Base-by-base conservation (phyloP, 2,797 vertebrate species). In the Xiphorhynchus erythropygius region DNA sequence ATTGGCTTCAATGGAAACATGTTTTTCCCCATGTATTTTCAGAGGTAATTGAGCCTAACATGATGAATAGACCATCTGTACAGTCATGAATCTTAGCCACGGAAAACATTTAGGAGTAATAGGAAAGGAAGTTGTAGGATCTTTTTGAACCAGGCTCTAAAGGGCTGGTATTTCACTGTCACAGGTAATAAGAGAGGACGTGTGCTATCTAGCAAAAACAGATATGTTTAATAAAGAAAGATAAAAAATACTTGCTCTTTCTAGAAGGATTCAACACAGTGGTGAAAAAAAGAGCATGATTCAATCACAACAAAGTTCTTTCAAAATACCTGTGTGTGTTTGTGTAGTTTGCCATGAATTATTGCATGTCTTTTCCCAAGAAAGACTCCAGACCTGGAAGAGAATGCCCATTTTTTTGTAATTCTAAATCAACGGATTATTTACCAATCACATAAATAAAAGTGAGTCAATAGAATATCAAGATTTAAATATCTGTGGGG, bases 51-150 rank as follows among this genome's bases (percentile, higher is more conserved):
- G 81, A 94, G 84, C 75, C 64, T 87, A 87, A 79, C 84, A 64
- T 94, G 92, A 95, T 96, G 93, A 95, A 96, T 95, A 93, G 90
- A 90, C 88, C 93, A 90, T 90, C 93, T 96, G 90, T 90, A 73
- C 24, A 63, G 81, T 73, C 59, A 84, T 92, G 94, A 94, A 85
- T 80, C 89, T 92, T 74, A 83, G 80, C 90, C 96, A 96, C 59
- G 79, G 84, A 93, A 95, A 97, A 96, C 88, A 94, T 89, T 89
- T 56, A 93, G 37, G 60, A 87, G 44, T 78, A 82, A 82, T 8
- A 92, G 59, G 59, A 84, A 44, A 79, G 84, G 59, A 94, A 90
- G 84, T 50, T 80, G 60, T 89, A 87, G 52, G 78, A 90, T 56
- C 44, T 82, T 77, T 93, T 74, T 89, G 86, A 96, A 74, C 33